Base-by-base conservation (phyloP, 2,797 vertebrate genomes). In the Melanotaenia trifasciata region DNA sequence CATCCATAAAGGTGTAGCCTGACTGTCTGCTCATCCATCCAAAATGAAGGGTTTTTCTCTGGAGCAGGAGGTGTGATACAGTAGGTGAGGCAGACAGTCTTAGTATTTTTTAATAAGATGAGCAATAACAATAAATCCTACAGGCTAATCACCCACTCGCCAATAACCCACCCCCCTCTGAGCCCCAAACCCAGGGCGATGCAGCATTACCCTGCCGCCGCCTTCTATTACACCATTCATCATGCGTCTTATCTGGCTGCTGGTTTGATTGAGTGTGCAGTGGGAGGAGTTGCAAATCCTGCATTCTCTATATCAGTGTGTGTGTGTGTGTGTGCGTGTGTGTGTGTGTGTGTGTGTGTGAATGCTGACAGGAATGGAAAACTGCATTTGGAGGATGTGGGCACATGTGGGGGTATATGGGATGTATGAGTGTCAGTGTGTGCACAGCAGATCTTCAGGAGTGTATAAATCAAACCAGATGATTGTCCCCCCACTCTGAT, bases 71-170 rank as follows among this genome's bases (percentile, higher is more conserved):
- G 65, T 71, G 70, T 62, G 40, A 43, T 72, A 74, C 69, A 75
- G 84, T 70, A 67, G 76, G 63, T 14, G 8, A 64, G 54, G 54
- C 80, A 87, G 85, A 83, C 79, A 65, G 81, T 75, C 83, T 80
- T 87, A 83, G 78, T 88, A 78, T 85, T 92, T 90, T 94, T 90
- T 92, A 92, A 94, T 94, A 92, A 93, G 89, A 89, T 77, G 36
- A 75, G 87, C 85, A 85, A 93, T 94, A 91, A 92, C 90, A 90
- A 92, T 94, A 94, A 94, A 94, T 94, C 90, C 89, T 80, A 78
- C 79, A 81, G 83, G 92, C 87, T 92, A 93, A 94, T 94, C 92
- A 93, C 84, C 84, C 78, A 28, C 77, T 83, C 74, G 35, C 79
- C 79, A 72, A 74, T 74, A 70, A 74, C 67, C 80, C 84, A 69